These are phyloP conservation scores for Ameiurus melas DNA, from an alignment of 2,113 vertebrate genomes.

Conservation along the genomic window DNA sequence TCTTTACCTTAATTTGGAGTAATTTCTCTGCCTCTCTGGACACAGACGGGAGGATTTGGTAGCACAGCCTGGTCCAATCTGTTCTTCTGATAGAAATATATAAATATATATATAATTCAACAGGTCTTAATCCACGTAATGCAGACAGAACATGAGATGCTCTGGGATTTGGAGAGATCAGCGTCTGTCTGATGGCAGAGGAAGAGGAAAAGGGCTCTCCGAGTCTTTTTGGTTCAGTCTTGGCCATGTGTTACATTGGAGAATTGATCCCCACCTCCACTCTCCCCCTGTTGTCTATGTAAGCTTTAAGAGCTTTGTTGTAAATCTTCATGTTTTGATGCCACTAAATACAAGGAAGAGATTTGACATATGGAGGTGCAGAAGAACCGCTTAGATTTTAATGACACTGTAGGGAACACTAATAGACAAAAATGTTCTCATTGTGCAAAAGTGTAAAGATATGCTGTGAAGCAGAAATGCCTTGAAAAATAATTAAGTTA, in stretches of 20 bases:
- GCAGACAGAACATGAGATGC: conserved; percentile 73
- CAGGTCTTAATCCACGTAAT: conserved; percentile 77
- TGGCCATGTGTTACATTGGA: conserved; percentile 47
- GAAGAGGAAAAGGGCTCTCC: conserved; percentile 43
- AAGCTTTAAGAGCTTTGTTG: conserved; percentile 22
- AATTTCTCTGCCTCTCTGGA: conserved; percentile 42
- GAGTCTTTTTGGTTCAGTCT: conserved; percentile 48
- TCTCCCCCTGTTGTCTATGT: conserved; percentile 1
- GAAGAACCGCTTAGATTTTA: conserved; percentile 1
- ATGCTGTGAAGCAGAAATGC: neutral
- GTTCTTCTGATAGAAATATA: conserved; percentile 63
- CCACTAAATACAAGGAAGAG: conserved; percentile 13
- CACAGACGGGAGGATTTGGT: conserved; percentile 62
- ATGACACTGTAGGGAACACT: neutral
- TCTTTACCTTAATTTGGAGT: conserved; percentile 53
- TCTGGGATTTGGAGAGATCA: conserved; percentile 75
- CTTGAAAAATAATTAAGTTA: neutral
- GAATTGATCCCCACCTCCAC: conserved; percentile 5
- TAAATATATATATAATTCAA: conserved; percentile 64
- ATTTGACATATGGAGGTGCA: conserved; percentile 13
- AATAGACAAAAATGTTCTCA: neutral
- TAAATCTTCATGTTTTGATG: conserved; percentile 17
- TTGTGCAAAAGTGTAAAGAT: neutral
- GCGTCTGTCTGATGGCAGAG: conserved; percentile 62
- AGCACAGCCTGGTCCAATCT: conserved; percentile 62